Conservation (phyloP, 2,888 invertebrate species). For the Dinocampus coccinellae region DNA sequence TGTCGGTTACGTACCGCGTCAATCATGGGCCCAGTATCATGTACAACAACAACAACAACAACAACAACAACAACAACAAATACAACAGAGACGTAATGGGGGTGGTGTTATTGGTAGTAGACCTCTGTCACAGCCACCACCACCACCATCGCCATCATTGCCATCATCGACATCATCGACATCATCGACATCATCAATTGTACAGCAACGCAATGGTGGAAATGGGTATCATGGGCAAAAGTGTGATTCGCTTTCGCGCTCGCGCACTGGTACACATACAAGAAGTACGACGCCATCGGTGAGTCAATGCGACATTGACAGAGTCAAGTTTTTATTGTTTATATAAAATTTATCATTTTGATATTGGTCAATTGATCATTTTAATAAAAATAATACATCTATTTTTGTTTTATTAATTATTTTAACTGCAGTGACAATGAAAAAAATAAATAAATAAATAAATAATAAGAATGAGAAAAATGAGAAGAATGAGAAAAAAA, state of each 20-base stretch:
- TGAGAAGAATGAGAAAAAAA: too few relatives aligned
- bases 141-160: constrained; percentile 60
- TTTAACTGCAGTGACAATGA: too few relatives aligned
- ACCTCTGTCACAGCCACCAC: constrained; percentile 64
- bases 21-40: constrained; percentile 71
- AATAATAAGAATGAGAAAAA: too few relatives aligned
- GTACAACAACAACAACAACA: constrained; percentile 46
- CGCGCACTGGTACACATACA: constrained; percentile 49
- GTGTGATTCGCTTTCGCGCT: constrained; percentile 56
- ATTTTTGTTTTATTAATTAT: too few relatives aligned
- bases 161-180: constrained; percentile 63
- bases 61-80: constrained; percentile 43
- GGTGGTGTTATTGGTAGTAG: constrained; percentile 43
- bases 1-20: constrained; percentile 71
- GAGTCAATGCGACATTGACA: constrained; percentile 50
- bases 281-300: constrained; percentile 65
- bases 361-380: too few relatives aligned
- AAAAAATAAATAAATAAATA: too few relatives aligned
- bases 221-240: constrained; percentile 41
- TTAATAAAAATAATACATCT: too few relatives aligned
- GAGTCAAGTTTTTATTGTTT: background rate
- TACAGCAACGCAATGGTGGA: constrained; percentile 28
- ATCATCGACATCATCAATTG: constrained; percentile 50
- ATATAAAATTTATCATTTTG: background rate
- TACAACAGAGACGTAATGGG: constrained; percentile 37